These are phyloP conservation scores for Caenorhabditis sp. DNA, from an alignment of 2,888 invertebrate genomes.

Conservation along the genomic window DNA sequence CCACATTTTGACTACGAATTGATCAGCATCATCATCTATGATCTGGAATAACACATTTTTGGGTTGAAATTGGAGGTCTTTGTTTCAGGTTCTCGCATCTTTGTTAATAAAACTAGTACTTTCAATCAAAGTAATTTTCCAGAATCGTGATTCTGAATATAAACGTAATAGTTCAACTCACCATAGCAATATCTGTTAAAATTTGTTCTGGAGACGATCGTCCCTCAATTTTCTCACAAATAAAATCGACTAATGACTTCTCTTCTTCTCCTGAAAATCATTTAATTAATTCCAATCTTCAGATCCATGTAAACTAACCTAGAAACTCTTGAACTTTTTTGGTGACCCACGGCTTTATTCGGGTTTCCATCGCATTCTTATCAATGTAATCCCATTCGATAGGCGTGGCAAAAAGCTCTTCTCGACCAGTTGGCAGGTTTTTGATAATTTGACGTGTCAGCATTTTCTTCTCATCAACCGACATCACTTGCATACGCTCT, in stretches of 20 bases:
- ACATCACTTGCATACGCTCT: conserved; percentile 65
- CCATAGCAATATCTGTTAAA: conserved; percentile 98
- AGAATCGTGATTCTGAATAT: too few species aligned
- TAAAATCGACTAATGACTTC: conserved; percentile 96
- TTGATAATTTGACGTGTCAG: conserved; percentile 96
- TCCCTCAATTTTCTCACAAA: conserved; percentile 95
- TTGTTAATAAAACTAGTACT: too few species aligned
- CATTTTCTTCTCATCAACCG: conserved; percentile 85
- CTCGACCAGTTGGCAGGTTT: conserved; percentile 96
- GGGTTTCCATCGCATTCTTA: conserved; percentile 86
- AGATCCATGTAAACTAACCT: conserved; percentile 43
- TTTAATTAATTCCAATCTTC: too few species aligned
- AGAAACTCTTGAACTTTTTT: conserved; percentile 99
- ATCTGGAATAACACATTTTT: too few species aligned
- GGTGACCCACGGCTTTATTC: conserved; percentile 98
- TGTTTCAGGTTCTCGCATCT: too few species aligned
- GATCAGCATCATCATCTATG: conserved; percentile 98
- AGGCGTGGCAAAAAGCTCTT: conserved; percentile 90
- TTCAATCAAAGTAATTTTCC: too few species aligned
- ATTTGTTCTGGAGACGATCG: conserved; percentile 92
- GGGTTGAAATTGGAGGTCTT: too few species aligned
- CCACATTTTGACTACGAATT: conserved; percentile 99
- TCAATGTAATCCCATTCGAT: conserved; percentile 88
- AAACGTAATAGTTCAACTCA: conserved; percentile 73
- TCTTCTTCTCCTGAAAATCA: conserved; percentile 83